Base-by-base conservation (phyloP, 1,140 invertebrate genomes). In the Coptotermes formosanus region DNA sequence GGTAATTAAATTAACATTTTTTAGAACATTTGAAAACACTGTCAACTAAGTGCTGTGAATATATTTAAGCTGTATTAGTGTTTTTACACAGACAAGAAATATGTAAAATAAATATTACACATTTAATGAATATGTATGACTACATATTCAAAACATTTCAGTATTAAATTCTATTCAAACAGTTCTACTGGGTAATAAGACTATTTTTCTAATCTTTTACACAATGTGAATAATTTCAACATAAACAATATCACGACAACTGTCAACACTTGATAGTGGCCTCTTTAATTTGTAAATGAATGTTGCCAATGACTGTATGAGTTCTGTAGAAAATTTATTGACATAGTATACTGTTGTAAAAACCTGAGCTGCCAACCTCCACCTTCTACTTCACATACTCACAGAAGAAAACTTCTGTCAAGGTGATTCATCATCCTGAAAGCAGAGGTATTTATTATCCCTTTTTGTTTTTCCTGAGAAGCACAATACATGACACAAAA, bases 361-460 rank as follows among this genome's bases (percentile, higher is more conserved):
- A 75, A 75, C 64, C 64, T 75, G 64, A 75, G 64, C 64, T 30
- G 25, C 64, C 64, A 75, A 75, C 64, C 64, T 75, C 64, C 25
- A 30, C 64, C 64, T 75, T 14, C 64, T 75, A 75, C 64, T 30
- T 75, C 64, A 75, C n/a, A 75, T 30, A 75, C 25, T 75, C 64
- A 75, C 64, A 55, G 64, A 75, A 75, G 64, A 75, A 75, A 75
- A 75, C n/a, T 75, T 75, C 64, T 75, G 64, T 75, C 64, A 75
- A 75, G 64, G 64, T 75, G 64, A 75, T 8, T 75, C 64, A 75
- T 75, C 64, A 75, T 75, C 64, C 64, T 75, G 64, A n/a, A 75
- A 75, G 64, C n/a, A 75, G 64, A 75, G 64, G 64, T 75, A 75
- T 25, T 30, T 75, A 75, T 75, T 75, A 75, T 75, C 64, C 64